These are phyloP conservation scores for Drosophila repletoides DNA, from an alignment of 1,140 invertebrate genomes.

Conservation along the genomic window DNA sequence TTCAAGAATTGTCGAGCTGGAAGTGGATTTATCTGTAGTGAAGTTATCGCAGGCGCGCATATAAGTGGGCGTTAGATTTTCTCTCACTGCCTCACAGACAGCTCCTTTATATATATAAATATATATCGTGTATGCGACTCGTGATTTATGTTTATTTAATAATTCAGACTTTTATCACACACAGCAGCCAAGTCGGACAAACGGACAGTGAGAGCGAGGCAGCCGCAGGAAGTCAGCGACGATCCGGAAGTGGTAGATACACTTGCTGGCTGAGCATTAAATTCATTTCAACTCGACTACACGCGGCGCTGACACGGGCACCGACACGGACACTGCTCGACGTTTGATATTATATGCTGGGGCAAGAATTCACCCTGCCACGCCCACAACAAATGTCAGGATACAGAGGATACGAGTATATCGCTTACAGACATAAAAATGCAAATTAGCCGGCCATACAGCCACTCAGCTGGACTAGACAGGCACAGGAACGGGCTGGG, in stretches of 20 bases:
- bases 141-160: conserved; percentile 78
- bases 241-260: conserved; percentile 21
- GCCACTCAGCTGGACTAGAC: conserved; percentile 12
- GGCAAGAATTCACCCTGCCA: conserved; percentile 3
- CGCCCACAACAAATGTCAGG: conserved; percentile 19
- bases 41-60: too few relatives aligned
- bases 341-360: too few relatives aligned
- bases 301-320: conserved; percentile 12
- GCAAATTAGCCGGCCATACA: conserved; percentile 58
- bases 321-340: too few relatives aligned
- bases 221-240: conserved; percentile 1
- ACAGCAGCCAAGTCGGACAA: conserved; percentile 34
- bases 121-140: conserved; percentile 14
- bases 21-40: too few relatives aligned
- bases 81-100: conserved; percentile 9
- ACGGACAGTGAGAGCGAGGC: neutral
- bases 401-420: conserved; percentile 17
- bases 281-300: conserved; percentile 22
- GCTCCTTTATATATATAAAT: conserved; percentile 10
- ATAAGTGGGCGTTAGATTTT: neutral
- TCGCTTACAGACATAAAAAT: conserved; percentile 66
- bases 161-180: conserved; percentile 72
- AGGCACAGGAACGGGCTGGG: too few relatives aligned
- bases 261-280: conserved; percentile 16
- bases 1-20: too few relatives aligned